Base-by-base conservation (phyloP, 2,113 vertebrate species). In the Acanthochromis polyacanthus region DNA sequence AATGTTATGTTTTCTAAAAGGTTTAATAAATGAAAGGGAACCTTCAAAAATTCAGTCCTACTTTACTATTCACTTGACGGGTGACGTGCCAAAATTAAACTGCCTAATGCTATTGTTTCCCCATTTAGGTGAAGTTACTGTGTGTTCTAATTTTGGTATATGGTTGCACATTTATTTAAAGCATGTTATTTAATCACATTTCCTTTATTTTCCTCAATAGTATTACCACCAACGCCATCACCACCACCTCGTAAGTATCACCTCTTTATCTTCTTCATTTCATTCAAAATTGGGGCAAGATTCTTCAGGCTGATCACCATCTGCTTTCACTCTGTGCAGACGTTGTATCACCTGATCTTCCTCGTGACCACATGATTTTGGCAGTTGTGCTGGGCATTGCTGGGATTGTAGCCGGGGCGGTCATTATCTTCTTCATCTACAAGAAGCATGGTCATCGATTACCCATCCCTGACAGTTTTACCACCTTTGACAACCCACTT, bases 401-500 rank as follows among this genome's bases (percentile, higher is more conserved):
- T 32, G 59, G 15, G 0, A 36, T 57, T 14, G 60, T 17, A 30
- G 17, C 51, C 1, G 68, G 38, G 17, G 57, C 40, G 23, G 16
- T 19, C 16, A 25, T 63, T 16, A 71, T 38, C 4, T 15, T 80
- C 20, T 43, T 70, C 55, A 0, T 81, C 48, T 52, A 50, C 0
- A 84, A 75, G 46, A 80, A 77, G 28, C 76, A 28, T 32, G 51
- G 60, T 46, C 63, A 14, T 36, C 71, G 5, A n/a, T 19, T 83
- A 60, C 16, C 43, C 0, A 1, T 63, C 12, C 51, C 45, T 22
- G 8, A 57, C 16, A 69, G 11, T 12, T 30, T 53, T 45, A 28
- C 61, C 0, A 60, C 72, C 28, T 85, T 89, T 0, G 64, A 82
- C 43, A 92, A 92, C 65, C 87, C 82, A 0, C 58, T 86, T 7